Conservation (phyloP, 2,797 vertebrate species). For the Sus cebifrons region DNA sequence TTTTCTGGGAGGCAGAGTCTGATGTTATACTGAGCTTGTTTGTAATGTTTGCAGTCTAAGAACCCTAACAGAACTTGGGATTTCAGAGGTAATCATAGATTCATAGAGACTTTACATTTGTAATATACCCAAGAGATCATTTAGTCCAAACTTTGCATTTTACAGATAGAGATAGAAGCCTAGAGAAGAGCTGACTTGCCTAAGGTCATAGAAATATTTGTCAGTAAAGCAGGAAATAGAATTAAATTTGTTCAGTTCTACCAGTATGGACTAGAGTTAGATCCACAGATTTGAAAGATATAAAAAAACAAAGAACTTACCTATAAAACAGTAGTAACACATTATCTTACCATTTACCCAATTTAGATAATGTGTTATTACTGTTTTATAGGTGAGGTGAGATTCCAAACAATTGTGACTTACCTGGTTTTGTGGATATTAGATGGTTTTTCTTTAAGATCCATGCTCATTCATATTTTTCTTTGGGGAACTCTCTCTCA, state of each 20-base stretch:
- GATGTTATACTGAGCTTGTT: not conserved
- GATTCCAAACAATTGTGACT: not conserved
- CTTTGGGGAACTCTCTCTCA: not conserved
- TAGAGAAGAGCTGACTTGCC: not conserved
- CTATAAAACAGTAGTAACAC: no score
- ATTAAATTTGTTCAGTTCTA: not conserved
- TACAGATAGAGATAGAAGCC: slow-evolving; percentile 28
- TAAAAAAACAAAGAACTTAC: not conserved
- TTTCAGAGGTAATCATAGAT: slow-evolving; percentile 42
- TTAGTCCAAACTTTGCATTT: slow-evolving; percentile 12
- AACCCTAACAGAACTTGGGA: slow-evolving; percentile 9
- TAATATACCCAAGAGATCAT: not conserved
- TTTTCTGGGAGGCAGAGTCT: not conserved
- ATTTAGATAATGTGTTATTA: not conserved
- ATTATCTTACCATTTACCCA: not conserved
- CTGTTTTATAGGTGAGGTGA: not conserved
- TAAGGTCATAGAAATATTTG: not conserved
- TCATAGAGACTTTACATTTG: not conserved
- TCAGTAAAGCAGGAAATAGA: not conserved
- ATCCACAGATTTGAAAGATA: not conserved
- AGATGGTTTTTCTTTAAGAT: not conserved
- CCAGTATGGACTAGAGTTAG: not conserved
- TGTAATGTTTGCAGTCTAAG: not conserved
- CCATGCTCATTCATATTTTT: not conserved
- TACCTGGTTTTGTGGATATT: slow-evolving; percentile 18